These are phyloP conservation scores for Lepidurus packardi DNA, from an alignment of 1,140 invertebrate species.

Conservation along the genomic window DNA sequence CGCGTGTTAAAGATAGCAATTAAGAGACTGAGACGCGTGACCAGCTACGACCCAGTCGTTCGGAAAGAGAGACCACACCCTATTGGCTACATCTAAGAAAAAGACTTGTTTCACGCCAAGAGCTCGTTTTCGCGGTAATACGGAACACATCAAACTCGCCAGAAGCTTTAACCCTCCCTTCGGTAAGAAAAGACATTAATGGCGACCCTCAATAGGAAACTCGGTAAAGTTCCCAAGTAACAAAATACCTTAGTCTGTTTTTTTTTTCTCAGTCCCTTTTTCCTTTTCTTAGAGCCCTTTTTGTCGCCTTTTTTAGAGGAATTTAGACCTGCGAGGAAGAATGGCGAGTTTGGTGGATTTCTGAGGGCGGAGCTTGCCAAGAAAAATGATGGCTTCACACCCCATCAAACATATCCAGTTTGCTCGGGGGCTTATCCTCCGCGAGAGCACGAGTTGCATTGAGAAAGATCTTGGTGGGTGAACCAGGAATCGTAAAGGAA, in stretches of 20 bases:
- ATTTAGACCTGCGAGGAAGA: background rate
- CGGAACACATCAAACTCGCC: background rate
- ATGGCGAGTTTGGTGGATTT: background rate
- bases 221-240: background rate
- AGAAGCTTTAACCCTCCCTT: background rate
- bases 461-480: background rate
- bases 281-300: background rate
- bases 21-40: constrained; percentile 3
- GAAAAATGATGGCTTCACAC: constrained; percentile 15
- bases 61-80: background rate
- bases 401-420: constrained; percentile 7
- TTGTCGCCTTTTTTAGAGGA: background rate
- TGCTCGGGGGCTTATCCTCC: background rate
- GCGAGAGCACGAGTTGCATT: background rate
- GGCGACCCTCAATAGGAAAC: background rate
- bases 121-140: constrained; percentile 18
- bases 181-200: background rate
- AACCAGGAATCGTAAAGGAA: background rate
- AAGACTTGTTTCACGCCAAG: constrained; percentile 21
- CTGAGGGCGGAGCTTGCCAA: background rate
- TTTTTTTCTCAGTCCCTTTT: background rate
- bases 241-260: no score
- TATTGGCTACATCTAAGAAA: constrained; percentile 6
- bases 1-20: constrained; percentile 10
- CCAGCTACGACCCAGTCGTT: background rate